A percentile compares a stretch with the other conserved stretches of the same genome.
phyloP scores from a whole-genome alignment of 1,140 invertebrate genomes.

The Formica exsecta region DNA sequence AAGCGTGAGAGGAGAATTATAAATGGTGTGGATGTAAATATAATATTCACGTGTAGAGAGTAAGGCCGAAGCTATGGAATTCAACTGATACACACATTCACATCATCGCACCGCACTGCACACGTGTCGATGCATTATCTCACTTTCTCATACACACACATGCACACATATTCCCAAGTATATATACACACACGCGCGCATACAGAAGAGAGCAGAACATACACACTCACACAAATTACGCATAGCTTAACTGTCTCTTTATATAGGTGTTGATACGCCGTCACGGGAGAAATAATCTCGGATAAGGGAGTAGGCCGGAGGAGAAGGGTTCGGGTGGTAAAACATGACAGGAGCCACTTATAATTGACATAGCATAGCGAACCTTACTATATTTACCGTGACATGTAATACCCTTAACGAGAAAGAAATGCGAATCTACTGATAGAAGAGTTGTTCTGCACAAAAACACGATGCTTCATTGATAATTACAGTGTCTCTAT shows the following conservation, averaged over 20 bases:
- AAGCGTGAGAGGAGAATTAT: conserved; percentile 21
- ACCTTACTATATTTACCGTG: conserved; percentile 84
- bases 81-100: conserved; percentile 5
- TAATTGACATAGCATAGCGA: conserved; percentile 83
- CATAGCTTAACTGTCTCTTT: conserved; percentile 82
- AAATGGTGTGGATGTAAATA: conserved; percentile 72
- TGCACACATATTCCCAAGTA: conserved; percentile 35
- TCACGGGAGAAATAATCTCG: conserved; percentile 51
- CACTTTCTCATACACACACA: conserved; percentile 9
- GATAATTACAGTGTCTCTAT: conserved; percentile 83
- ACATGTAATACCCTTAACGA: conserved; percentile 83
- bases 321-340: conserved; percentile 53
- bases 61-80: conserved; percentile 41
- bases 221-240: conserved; percentile 61
- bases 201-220: conserved; percentile 31
- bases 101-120: conserved; percentile 39
- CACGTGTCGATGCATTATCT: not conserved
- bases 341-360: conserved; percentile 68
- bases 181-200: conserved; percentile 16
- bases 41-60: conserved; percentile 68
- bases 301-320: conserved; percentile 2
- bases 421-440: conserved; percentile 76
- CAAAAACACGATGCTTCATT: conserved; percentile 83
- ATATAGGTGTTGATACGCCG: conserved; percentile 80
- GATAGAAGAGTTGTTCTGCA: conserved; percentile 84